Evolutionary conservation across 2,888 invertebrate species (phyloP), one percentile per base, ranked within the genome.

Genomic region (Andrena marginata): DNA sequence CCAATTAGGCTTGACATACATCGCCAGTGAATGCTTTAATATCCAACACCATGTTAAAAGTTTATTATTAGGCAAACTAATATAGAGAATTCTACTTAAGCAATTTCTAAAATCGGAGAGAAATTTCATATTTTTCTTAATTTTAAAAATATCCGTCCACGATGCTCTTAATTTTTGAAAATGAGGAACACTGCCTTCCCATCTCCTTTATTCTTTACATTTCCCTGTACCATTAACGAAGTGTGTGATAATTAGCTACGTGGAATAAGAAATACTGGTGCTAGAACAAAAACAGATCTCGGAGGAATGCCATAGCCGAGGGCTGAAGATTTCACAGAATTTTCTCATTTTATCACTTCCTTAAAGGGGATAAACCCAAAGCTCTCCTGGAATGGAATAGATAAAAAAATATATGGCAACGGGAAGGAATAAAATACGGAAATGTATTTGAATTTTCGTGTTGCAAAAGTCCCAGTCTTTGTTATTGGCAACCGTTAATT

Each of bases 401-500:
- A 8, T 23, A 2, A 1, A n/a, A n/a, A 2, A 13, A 60, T 8
- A 20, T 20, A 6, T 20, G 8, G 8, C 13, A 8, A 23, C 20
- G 23, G 20, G 10, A 4, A 26, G 23, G 13, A 56, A 20, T 23
- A 20, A 20, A 54, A 23, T 20, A 54, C 54, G 7, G 10, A 20
- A 62, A 42, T 42, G 31, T 20, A 13, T 29, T 26, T 51, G 29
- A 67, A 64, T 67, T n/a, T 48, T 31, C 51, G 33, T 16, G 20
- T 51, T 33, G 7, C 29, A 16, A 8, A 4, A n/a, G 2, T 2
- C 2, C 20, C 2, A 2, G 0, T 7, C n/a, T 59, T 51, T 64
- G 51, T 67, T 77, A 13, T 8, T 42, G n/a, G 8, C 7, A 48
- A 54, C 65, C 42, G 60, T 68, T 72, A 72, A 77, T 77, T 77